These are phyloP conservation scores for Actinopyga echinites DNA, from an alignment of 53 echinoderm and acorn worm species.

Conservation along the genomic window DNA sequence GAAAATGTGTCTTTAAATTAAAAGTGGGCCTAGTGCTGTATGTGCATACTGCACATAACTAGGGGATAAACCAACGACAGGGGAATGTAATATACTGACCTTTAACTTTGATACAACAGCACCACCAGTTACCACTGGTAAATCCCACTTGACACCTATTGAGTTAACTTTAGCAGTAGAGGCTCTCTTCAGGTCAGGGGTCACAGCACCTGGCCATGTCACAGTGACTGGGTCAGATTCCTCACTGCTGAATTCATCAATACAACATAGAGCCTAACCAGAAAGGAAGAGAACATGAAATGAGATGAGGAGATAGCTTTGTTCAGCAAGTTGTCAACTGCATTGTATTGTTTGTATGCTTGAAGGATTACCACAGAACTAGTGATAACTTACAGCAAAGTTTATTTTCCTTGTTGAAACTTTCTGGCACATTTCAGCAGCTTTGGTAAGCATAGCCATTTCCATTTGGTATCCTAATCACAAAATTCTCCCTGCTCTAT, in stretches of 20 bases:
- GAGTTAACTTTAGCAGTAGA: conserved; percentile 72
- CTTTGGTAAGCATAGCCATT: too few species aligned
- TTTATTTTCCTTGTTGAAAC: too few species aligned
- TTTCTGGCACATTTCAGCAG: too few species aligned
- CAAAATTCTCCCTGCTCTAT: too few species aligned
- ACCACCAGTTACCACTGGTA: conserved; percentile 73
- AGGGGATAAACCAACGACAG: background rate
- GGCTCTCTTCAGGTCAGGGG: conserved; percentile 67
- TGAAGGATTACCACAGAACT: background rate
- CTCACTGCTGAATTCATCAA: conserved; percentile 66
- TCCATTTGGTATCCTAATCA: too few species aligned
- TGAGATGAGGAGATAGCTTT: too few species aligned
- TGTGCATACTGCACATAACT: background rate
- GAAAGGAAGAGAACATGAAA: too few species aligned
- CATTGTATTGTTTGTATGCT: background rate
- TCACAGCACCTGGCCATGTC: conserved; percentile 85
- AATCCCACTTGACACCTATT: conserved; percentile 71
- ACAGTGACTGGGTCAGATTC: conserved; percentile 65
- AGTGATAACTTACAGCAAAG: too few species aligned
- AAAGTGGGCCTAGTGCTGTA: too few species aligned
- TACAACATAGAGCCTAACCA: conserved; percentile 68
- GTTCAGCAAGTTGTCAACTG: too few species aligned
- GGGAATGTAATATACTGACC: conserved; percentile 41
- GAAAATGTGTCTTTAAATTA: too few species aligned
- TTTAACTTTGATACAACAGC: conserved; percentile 67